A percentile compares a stretch with the other conserved stretches of the same genome.
phyloP scores from a whole-genome alignment of 2,888 invertebrate genomes.

The Clitarchus hookeri region DNA sequence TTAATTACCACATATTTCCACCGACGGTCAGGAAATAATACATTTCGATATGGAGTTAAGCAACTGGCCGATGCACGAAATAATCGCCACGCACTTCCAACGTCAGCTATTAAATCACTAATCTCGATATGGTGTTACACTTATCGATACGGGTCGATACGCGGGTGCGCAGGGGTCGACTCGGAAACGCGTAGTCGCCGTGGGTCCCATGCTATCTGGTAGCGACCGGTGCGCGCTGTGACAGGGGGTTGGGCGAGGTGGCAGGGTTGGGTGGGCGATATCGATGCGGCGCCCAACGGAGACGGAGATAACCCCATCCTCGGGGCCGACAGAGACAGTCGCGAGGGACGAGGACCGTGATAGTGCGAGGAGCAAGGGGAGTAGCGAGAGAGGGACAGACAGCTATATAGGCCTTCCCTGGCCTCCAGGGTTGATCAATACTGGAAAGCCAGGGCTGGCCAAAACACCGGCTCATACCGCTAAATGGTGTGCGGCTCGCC shows the following conservation, averaged over 20 bases:
- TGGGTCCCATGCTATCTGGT: background rate
- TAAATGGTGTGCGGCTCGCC: too few relatives aligned
- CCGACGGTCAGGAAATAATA: too few relatives aligned
- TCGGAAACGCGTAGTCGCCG: background rate
- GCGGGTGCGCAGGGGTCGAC: too few relatives aligned
- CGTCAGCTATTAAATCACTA: too few relatives aligned
- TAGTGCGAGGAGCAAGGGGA: background rate
- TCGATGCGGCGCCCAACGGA: slow-evolving; percentile 2
- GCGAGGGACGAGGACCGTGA: background rate
- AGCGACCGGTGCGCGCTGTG: background rate
- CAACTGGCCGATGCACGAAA: too few relatives aligned
- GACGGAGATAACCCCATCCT: background rate
- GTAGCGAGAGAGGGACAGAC: background rate
- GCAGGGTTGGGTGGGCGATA: background rate
- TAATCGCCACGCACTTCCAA: too few relatives aligned
- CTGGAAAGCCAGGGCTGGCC: slow-evolving; percentile 8
- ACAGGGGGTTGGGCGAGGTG: background rate
- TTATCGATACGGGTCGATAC: too few relatives aligned
- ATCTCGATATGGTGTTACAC: too few relatives aligned
- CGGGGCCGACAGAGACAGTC: background rate
- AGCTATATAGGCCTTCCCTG: slow-evolving; percentile 14
- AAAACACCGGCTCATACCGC: background rate
- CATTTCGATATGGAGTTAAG: too few relatives aligned
- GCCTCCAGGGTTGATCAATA: slow-evolving; percentile 14
- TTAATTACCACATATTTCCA: too few relatives aligned